Conservation (phyloP, 2,797 vertebrate genomes). For the Yasuhikotakia modesta region DNA sequence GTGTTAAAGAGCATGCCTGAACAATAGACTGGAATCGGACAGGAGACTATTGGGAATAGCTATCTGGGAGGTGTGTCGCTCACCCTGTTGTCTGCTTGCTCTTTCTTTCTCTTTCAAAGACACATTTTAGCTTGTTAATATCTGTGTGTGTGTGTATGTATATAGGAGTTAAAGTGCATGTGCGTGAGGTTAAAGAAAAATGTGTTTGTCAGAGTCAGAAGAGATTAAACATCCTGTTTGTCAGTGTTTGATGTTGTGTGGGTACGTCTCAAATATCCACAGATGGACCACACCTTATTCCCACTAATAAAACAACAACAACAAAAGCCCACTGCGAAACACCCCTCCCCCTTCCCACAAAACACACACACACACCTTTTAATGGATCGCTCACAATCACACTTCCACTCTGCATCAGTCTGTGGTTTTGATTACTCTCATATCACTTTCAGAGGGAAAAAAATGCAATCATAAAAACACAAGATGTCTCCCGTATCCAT, state of each 20-base stretch:
- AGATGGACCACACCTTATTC: conserved; percentile 87
- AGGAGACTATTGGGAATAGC: conserved; percentile 80
- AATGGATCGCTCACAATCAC: conserved; percentile 94
- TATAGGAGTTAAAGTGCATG: not conserved
- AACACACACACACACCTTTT: conserved; percentile 64
- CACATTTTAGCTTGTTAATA: not conserved
- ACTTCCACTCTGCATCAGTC: conserved; percentile 93
- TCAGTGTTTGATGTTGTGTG: not conserved
- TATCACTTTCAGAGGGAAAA: conserved; percentile 80
- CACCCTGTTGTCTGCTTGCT: conserved; percentile 73
- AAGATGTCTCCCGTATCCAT: conserved; percentile 86
- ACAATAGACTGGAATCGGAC: conserved; percentile 78
- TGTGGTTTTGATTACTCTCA: conserved; percentile 96
- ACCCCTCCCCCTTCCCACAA: not conserved
- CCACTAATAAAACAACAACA: conserved; percentile 86
- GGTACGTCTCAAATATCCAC: conserved; percentile 58
- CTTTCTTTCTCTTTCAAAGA: conserved; percentile 17
- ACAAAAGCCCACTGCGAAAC: conserved; percentile 61
- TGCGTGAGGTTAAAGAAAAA: too few species aligned
- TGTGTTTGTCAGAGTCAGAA: too few species aligned
- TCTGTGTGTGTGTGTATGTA: not conserved
- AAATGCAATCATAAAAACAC: conserved; percentile 82
- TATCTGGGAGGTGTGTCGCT: conserved; percentile 79
- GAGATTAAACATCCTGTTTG: conserved; percentile 5
- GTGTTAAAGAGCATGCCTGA: conserved; percentile 78